A percentile compares a stretch with the other conserved stretches of the same genome.
Conservation (phyloP, 1,140 invertebrate species). For the Chironomus striatipennis region DNA sequence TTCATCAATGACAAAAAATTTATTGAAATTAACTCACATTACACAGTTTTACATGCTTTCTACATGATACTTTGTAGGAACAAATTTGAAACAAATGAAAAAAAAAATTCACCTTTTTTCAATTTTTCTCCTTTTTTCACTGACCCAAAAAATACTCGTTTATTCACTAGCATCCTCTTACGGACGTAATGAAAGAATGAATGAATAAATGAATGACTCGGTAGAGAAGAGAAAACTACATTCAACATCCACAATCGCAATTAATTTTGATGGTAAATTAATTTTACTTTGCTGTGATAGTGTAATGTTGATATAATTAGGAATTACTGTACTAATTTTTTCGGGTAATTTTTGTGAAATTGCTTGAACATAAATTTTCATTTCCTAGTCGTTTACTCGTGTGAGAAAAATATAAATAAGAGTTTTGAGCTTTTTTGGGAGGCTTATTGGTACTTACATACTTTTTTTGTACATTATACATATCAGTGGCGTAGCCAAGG, state of each 20-base stretch:
- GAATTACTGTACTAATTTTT: slow-evolving; percentile 2
- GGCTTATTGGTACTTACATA: no score
- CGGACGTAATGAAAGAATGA: neutral
- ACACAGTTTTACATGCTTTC: neutral
- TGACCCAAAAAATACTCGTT: neutral
- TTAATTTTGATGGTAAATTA: slow-evolving; percentile 6
- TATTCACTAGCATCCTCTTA: neutral
- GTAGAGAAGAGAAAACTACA: neutral
- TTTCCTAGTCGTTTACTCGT: neutral
- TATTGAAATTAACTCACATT: slow-evolving; percentile 14
- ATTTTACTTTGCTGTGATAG: neutral
- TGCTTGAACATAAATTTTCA: neutral
- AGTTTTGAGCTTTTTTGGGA: no score
- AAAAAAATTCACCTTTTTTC: neutral
- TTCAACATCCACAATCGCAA: neutral
- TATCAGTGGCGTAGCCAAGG: no score
- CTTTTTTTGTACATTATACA: no score
- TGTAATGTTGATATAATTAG: neutral
- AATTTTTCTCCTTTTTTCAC: neutral
- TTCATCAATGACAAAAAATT: slow-evolving; percentile 9
- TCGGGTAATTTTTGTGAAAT: neutral
- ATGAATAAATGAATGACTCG: neutral
- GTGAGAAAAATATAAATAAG: neutral
- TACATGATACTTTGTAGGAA: no score
- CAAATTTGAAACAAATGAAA: neutral